A percentile compares a stretch with the other conserved stretches of the same genome.
phyloP scores from a whole-genome alignment of 2,113 vertebrate species.

The Hepsetus odoe region DNA sequence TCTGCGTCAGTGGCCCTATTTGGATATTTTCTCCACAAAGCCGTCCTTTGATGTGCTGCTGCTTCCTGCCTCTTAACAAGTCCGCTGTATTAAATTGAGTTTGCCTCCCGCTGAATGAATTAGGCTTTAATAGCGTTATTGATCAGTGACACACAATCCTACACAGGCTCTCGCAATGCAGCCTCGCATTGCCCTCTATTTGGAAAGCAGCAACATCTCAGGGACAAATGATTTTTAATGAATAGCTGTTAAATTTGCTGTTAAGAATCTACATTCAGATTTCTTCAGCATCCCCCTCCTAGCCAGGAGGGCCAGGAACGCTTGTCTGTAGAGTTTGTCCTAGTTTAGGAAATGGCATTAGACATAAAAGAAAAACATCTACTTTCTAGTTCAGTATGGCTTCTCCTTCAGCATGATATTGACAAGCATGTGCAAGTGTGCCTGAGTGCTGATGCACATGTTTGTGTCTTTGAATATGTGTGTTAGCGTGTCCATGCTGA shows the following conservation, averaged over 20 bases:
- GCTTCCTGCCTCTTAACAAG: slow-evolving; percentile 77
- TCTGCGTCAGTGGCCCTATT: slow-evolving; percentile 74
- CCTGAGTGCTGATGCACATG: slow-evolving; percentile 37
- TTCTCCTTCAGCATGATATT: background rate
- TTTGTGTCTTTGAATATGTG: slow-evolving; percentile 10
- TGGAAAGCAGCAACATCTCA: background rate
- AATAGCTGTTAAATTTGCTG: background rate
- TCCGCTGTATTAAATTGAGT: slow-evolving; percentile 70
- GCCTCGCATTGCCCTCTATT: slow-evolving; percentile 9
- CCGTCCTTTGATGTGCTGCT: slow-evolving; percentile 74
- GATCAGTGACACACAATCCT: slow-evolving; percentile 67
- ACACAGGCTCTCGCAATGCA: slow-evolving; percentile 53
- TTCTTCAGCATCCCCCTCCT: background rate
- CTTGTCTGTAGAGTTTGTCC: background rate
- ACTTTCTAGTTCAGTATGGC: background rate
- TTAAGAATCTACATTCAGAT: background rate
- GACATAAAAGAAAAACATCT: background rate
- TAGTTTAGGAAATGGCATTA: background rate
- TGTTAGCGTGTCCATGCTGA: background rate
- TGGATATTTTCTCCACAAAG: slow-evolving; percentile 75
- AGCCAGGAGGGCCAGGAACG: too few species aligned
- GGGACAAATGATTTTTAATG: background rate
- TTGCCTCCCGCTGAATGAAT: slow-evolving; percentile 68
- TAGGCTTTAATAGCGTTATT: slow-evolving; percentile 74
- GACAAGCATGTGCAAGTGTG: slow-evolving; percentile 44